phyloP scores from a whole-genome alignment of 2,113 vertebrate genomes.

The Myiopsitta monachus region DNA sequence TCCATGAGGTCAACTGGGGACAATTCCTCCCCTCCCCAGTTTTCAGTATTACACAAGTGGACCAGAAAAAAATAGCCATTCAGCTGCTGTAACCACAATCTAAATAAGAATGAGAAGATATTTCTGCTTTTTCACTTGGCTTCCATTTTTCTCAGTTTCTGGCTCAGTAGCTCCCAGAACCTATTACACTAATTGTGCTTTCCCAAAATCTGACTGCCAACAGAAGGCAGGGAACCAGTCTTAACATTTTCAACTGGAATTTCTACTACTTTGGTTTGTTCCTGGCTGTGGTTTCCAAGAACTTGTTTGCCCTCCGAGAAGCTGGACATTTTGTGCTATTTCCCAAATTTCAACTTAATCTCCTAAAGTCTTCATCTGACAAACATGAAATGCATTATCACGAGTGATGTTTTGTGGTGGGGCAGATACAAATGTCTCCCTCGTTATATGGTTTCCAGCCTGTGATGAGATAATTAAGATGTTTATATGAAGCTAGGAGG shows the following conservation, averaged over 20 bases:
- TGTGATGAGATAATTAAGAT: not conserved
- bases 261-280: not conserved
- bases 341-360: not conserved
- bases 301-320: not conserved
- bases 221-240: constrained; percentile 34
- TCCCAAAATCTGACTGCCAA: constrained; percentile 32
- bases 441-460: not conserved
- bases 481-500: not conserved
- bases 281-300: constrained; percentile 30
- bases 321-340: not conserved
- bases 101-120: constrained; percentile 51
- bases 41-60: constrained; percentile 52
- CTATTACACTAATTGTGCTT: constrained; percentile 50
- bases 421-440: not conserved
- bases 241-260: constrained; percentile 4
- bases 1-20: constrained; percentile 37
- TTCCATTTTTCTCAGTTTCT: constrained; percentile 57
- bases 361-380: not conserved
- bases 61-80: constrained; percentile 59
- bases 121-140: constrained; percentile 50
- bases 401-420: not conserved
- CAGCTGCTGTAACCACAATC: constrained; percentile 37
- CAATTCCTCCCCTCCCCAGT: constrained; percentile 24
- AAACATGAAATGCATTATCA: not conserved
- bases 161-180: constrained; percentile 53